A percentile compares a stretch with the other conserved stretches of the same genome.
Conservation (phyloP, 2,797 vertebrate genomes). For the Avahi laniger region DNA sequence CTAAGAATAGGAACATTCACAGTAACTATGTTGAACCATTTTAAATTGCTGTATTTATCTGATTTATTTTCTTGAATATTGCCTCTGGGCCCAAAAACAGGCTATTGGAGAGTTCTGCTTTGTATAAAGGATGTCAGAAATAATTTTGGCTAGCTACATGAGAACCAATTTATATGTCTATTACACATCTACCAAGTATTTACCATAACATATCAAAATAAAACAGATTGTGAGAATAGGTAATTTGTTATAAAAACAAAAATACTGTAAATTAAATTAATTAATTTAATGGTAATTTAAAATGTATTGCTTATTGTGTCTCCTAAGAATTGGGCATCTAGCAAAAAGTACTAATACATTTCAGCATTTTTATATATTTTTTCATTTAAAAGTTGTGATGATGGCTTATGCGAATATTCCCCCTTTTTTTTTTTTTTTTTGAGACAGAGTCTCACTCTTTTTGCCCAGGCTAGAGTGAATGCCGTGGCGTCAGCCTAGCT, state of each 20-base stretch:
- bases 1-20: conserved; percentile 67
- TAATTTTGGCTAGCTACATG: conserved; percentile 64
- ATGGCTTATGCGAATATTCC: not conserved
- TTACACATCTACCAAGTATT: conserved; percentile 71
- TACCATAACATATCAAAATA: conserved; percentile 71
- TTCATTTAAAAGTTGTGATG: not conserved
- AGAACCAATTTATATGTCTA: conserved; percentile 59
- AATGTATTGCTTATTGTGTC: not conserved
- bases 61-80: conserved; percentile 40
- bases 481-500: no score
- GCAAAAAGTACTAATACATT: not conserved
- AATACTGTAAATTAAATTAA: conserved; percentile 49
- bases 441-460: no score
- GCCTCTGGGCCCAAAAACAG: conserved; percentile 58
- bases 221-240: conserved; percentile 58
- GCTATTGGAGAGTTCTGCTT: conserved; percentile 67
- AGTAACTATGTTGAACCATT: conserved; percentile 28
- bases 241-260: conserved; percentile 65
- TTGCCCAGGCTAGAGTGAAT: no score
- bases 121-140: conserved; percentile 31
- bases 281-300: conserved; percentile 25
- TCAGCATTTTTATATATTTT: not conserved
- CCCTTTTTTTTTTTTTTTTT: no score
- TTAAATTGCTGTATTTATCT: conserved; percentile 51
- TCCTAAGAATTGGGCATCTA: conserved; percentile 12